phyloP scores from a whole-genome alignment of 2,888 invertebrate genomes.

The Drosophila paramelanica region DNA sequence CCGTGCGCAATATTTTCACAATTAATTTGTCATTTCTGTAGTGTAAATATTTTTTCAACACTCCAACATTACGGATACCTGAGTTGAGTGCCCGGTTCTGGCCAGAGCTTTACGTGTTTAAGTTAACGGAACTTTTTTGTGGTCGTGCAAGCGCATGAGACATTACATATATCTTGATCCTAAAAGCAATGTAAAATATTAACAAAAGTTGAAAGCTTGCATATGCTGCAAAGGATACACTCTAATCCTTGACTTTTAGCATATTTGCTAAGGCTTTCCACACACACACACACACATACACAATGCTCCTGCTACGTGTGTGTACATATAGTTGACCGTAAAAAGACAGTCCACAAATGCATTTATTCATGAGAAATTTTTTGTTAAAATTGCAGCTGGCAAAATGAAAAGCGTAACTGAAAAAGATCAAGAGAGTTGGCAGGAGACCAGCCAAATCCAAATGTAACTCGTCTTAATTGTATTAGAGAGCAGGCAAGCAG shows the following conservation, averaged over 20 bases:
- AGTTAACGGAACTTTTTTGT: conserved; percentile 6
- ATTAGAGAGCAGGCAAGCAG: conserved; percentile 29
- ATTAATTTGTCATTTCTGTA: conserved; percentile 66
- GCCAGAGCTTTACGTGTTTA: conserved; percentile 39
- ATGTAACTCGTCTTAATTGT: conserved; percentile 43
- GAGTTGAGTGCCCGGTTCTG: not conserved
- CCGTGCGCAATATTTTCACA: conserved; percentile 50
- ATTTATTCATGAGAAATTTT: conserved; percentile 63
- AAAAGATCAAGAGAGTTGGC: conserved; percentile 28
- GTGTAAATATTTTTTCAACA: conserved; percentile 52
- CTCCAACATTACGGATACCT: conserved; percentile 10
- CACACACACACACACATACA: conserved; percentile 20
- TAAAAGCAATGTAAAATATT: conserved; percentile 52
- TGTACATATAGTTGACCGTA: conserved; percentile 29
- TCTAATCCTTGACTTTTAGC: conserved; percentile 57
- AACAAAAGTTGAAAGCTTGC: conserved; percentile 60
- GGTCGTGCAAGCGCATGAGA: conserved; percentile 9
- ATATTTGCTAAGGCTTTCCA: conserved; percentile 51
- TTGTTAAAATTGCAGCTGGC: conserved; percentile 34
- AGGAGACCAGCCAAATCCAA: conserved; percentile 20
- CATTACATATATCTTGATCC: conserved; percentile 27
- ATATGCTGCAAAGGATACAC: conserved; percentile 47
- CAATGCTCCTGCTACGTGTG: not conserved
- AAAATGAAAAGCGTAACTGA: conserved; percentile 25
- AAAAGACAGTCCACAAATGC: conserved; percentile 56